Percentiles rank a stretch among this genome's conserved stretches.
Conservation (phyloP, 2,113 vertebrate species). For the Hippocampus mohnikei region DNA sequence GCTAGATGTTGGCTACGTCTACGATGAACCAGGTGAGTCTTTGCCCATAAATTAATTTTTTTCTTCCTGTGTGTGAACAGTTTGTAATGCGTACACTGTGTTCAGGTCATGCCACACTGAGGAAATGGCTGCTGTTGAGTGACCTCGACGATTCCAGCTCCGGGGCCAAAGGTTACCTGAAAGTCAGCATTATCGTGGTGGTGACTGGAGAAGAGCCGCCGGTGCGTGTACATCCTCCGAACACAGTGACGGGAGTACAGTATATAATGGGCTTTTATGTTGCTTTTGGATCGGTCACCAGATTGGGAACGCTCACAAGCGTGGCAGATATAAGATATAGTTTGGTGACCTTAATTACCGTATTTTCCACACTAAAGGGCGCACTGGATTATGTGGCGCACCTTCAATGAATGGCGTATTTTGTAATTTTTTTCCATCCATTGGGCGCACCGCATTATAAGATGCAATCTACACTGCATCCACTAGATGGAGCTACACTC, state of each 20-base stretch:
- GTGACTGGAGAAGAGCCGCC: conserved; percentile 89
- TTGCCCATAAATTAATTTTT: conserved; percentile 24
- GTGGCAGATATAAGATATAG: too few species aligned
- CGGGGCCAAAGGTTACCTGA: conserved; percentile 89
- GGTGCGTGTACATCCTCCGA: conserved; percentile 55
- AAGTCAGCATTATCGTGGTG: conserved; percentile 91
- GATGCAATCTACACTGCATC: too few species aligned
- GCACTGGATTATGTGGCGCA: too few species aligned
- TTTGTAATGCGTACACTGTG: conserved; percentile 9
- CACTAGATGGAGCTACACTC: too few species aligned
- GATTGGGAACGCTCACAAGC: too few species aligned
- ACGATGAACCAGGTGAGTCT: conserved; percentile 86
- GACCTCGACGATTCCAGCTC: conserved; percentile 85
- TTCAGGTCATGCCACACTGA: conserved; percentile 85
- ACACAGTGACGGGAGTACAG: neutral
- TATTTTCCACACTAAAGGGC: too few species aligned
- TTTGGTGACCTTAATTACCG: too few species aligned
- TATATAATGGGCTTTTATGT: too few species aligned
- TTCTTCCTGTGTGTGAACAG: neutral
- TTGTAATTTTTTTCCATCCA: too few species aligned
- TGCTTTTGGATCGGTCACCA: too few species aligned
- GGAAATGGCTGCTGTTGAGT: conserved; percentile 92
- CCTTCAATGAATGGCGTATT: too few species aligned
- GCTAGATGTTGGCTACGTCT: conserved; percentile 91
- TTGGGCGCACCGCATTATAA: too few species aligned